Percentiles rank a stretch among this genome's conserved stretches.
phyloP scores from a whole-genome alignment of 2,113 vertebrate genomes.

The Sylvia atricapilla region DNA sequence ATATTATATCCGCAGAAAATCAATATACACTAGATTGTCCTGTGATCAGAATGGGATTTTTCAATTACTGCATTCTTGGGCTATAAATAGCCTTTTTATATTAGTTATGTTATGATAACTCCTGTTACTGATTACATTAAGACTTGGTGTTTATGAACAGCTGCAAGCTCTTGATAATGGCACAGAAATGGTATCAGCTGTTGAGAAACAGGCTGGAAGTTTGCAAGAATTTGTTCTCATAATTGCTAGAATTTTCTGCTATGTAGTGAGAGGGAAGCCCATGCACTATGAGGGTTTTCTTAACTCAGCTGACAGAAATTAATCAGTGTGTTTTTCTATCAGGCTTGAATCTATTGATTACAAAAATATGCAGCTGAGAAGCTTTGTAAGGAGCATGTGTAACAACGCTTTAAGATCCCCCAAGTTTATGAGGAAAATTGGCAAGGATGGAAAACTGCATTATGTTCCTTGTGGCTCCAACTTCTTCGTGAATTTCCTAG shows the following conservation, averaged over 20 bases:
- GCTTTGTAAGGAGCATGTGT: not conserved
- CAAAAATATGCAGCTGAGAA: not conserved
- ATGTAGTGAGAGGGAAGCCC: not conserved
- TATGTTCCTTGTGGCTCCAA: not conserved
- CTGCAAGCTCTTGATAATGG: constrained; percentile 48
- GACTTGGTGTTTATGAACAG: constrained; percentile 51
- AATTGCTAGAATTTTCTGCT: not conserved
- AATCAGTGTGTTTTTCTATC: not conserved
- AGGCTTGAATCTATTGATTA: not conserved
- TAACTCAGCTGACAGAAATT: not conserved
- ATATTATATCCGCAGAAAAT: not conserved
- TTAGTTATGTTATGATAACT: constrained; percentile 42
- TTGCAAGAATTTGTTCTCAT: not conserved
- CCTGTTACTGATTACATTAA: constrained; percentile 33
- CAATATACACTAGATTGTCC: not conserved
- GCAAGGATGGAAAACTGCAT: not conserved
- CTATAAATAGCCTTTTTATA: constrained; percentile 53
- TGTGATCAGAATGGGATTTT: constrained; percentile 15
- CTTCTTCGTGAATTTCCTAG: not conserved
- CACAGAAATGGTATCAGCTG: constrained; percentile 21
- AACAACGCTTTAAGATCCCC: not conserved
- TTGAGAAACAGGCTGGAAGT: not conserved
- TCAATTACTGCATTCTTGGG: not conserved
- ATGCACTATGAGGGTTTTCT: not conserved
- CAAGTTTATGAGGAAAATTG: not conserved